A percentile compares a stretch with the other conserved stretches of the same genome.
These are phyloP conservation scores for Zygogramma bicolorata DNA, from an alignment of 2,888 invertebrate genomes.

Conservation along the genomic window DNA sequence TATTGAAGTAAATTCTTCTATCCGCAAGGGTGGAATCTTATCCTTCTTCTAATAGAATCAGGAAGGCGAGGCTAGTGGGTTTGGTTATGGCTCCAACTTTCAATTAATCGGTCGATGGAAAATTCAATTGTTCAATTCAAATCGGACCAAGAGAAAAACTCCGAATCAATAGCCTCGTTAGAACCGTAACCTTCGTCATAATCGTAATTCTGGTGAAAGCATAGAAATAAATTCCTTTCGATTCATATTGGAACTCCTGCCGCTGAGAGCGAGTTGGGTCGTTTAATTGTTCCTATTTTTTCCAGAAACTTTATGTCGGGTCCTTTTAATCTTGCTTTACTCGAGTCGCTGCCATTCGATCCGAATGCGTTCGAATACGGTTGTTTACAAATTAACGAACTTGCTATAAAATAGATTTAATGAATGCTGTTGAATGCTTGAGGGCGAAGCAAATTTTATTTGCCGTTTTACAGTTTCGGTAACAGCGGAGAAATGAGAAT, in stretches of 20 bases:
- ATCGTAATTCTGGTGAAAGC: slow-evolving; percentile 46
- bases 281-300: slow-evolving; percentile 50
- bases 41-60: too few relatives aligned
- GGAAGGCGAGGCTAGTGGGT: background rate
- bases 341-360: background rate
- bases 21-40: too few relatives aligned
- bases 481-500: background rate
- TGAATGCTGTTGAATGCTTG: slow-evolving; percentile 36
- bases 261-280: slow-evolving; percentile 49
- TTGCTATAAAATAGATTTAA: slow-evolving; percentile 43
- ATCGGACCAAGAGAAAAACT: background rate
- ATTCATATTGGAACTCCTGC: slow-evolving; percentile 54
- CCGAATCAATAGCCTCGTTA: background rate
- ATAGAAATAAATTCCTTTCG: slow-evolving; percentile 47
- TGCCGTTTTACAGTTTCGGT: slow-evolving; percentile 30
- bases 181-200: slow-evolving; percentile 41
- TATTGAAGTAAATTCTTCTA: too few relatives aligned
- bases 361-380: slow-evolving; percentile 29
- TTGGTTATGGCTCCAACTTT: background rate
- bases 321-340: slow-evolving; percentile 36
- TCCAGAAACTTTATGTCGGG: slow-evolving; percentile 34
- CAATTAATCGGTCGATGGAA: background rate
- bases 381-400: slow-evolving; percentile 50
- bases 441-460: slow-evolving; percentile 27
- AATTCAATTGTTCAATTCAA: background rate